Base-by-base conservation (phyloP, 2,797 vertebrate species). In the Gymnodraco acuticeps region DNA sequence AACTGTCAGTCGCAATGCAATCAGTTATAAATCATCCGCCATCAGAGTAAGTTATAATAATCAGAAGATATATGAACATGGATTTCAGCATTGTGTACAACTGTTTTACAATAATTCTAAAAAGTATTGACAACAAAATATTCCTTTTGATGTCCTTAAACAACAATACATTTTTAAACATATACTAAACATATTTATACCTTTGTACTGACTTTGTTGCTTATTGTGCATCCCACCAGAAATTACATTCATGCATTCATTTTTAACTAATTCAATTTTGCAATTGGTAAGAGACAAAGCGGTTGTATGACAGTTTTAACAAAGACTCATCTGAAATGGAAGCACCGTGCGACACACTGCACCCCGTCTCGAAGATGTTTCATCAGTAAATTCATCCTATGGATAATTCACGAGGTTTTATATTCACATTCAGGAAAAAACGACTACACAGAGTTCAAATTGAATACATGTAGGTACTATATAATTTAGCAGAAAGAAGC, bases 321-420 rank as follows among this genome's bases (percentile, higher is more conserved):
- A n/a, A 31, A 51, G 43, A 69, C 15, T 55, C 41, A 48, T 16
- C 4, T 46, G 63, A 27, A 7, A 42, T 13, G 19, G 10, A 60
- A 54, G 14, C 3, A 60, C 61, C 20, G 19, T 17, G 20, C 11
- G 11, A 58, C 46, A 11, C 51, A 20, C 10, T 16, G 23, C 10
- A 14, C 51, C 53, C 33, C 10, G 6, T 31, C 10, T 75, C 66
- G 52, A 13, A 23, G 27, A 42, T 31, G 12, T 16, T 43, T 7
- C 13, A 47, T 38, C 6, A 63, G 53, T 16, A 19, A n/a, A 62
- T 56, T 67, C 0, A 10, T 27, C 59, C n/a, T 41, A 23, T 50
- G 16, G 52, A 33, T 46, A 60, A 50, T 64, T 66, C 31, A 48
- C 38, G 20, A 33, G n/a, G 41, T 63, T 66, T 73, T 48, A 17